Evolutionary conservation across 2,888 invertebrate genomes (phyloP).

Genomic region (Colletes collaris): DNA sequence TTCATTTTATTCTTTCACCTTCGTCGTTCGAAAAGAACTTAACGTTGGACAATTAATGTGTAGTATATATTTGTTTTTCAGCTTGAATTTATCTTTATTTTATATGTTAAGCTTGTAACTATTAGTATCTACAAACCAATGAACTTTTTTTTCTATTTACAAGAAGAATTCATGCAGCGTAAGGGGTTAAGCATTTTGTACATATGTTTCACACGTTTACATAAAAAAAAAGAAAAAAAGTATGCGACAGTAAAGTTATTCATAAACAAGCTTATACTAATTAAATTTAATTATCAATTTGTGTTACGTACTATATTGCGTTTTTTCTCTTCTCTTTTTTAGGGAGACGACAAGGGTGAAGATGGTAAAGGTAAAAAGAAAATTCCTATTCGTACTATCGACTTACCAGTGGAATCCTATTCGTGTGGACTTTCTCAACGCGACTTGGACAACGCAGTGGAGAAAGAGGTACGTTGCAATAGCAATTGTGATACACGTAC

Average conservation of each 20-base stretch:
- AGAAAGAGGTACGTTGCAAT: slow-evolving; percentile 88
- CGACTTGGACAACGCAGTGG: slow-evolving; percentile 89
- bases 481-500: not conserved
- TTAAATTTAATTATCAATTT: slow-evolving; percentile 4
- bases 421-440: slow-evolving; percentile 89
- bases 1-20: too few species aligned
- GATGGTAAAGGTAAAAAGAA: slow-evolving; percentile 90
- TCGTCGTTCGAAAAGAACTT: too few species aligned
- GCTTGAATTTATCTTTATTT: too few species aligned
- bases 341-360: slow-evolving; percentile 84
- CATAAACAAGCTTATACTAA: slow-evolving; percentile 30
- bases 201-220: slow-evolving; percentile 6
- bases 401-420: slow-evolving; percentile 92
- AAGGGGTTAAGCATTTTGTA: not conserved
- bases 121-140: too few species aligned
- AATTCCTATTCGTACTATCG: slow-evolving; percentile 90
- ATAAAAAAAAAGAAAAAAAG: not conserved
- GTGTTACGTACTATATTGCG: slow-evolving; percentile 3
- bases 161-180: too few species aligned
- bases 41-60: too few species aligned
- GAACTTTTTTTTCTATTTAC: too few species aligned
- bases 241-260: slow-evolving; percentile 27
- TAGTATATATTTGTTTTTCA: too few species aligned
- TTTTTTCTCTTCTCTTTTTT: slow-evolving; percentile 39
- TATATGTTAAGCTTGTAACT: too few species aligned